Base-by-base conservation (phyloP, 2,113 vertebrate genomes). In the Tetraodon nigroviridis region DNA sequence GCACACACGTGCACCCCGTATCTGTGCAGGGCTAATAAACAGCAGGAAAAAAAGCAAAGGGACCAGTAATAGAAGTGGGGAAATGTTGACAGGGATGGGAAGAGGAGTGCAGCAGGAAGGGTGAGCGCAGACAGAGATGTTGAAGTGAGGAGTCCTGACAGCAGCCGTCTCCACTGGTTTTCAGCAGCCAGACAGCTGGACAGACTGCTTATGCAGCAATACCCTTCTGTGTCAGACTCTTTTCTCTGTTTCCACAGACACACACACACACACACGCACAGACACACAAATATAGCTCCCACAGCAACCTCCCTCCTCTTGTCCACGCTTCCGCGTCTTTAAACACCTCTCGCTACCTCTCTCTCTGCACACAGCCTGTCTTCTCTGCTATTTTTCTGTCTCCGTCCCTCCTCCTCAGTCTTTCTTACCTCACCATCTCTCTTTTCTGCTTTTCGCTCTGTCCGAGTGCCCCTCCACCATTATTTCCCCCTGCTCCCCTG, bases 161-260 rank as follows among this genome's bases (percentile, higher is more conserved):
- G 63, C 63, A 27, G 71, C 80, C 51, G 79, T 86, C 76, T 87
- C 59, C 0, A 44, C 55, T 7, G 61, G 56, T 70, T 84, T 68
- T 79, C 48, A 18, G 58, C 79, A 65, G 64, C 60, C 52, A 84
- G 83, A 86, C 84, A 86, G 79, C 69, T 77, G 80, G 79, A 85
- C 83, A 82, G 79, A 76, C 82, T 89, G 84, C 84, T 88, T 87
- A 88, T 87, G 67, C 86, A 85, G 83, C 82, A 84, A 88, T 86
- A 84, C 82, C 86, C 86, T 87, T 86, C 73, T 73, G 73, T 82
- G 81, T 76, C 68, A 19, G 59, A 57, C 71, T 55, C 50, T 56
- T 60, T 55, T 42, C 54, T 44, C 22, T 58, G 51, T 32, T 12
- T 14, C 56, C 45, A 15, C 22, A 40, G 18, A 16, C 32, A n/a